Base-by-base conservation (phyloP, 2,797 vertebrate genomes). In the Aulostomus chinensis region DNA sequence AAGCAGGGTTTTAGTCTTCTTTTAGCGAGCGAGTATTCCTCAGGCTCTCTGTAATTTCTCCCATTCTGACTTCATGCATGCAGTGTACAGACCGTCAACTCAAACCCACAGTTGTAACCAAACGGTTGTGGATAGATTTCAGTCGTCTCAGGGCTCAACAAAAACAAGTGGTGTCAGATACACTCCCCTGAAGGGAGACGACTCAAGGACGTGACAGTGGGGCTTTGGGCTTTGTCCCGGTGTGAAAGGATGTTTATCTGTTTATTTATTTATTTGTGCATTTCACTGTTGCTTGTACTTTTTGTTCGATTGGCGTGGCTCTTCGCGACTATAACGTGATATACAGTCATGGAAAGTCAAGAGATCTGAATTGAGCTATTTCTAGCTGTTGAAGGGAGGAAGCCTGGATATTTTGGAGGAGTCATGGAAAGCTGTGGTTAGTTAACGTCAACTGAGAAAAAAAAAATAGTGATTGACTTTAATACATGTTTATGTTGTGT, bases 61-160 rank as follows among this genome's bases (percentile, higher is more conserved):
- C 9, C 24, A 7, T 25, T 25, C 9, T 25, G 24, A 9, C 9
- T 25, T 33, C 65, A 46, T 25, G 58, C 54, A 53, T 39, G 46
- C 31, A 11, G 39, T 76, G 67, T 81, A 83, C 74, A 40, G 22
- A 83, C 61, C 55, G 43, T 63, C 58, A 81, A 49, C 69, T 72
- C 35, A 48, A 69, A 53, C 62, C 61, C 58, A 29, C 54, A 46
- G 52, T n/a, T n/a, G n/a, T n/a, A n/a, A n/a, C n/a, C n/a, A 50
- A 36, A 46, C 21, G 41, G 35, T 34, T 38, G 55, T 67, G 69
- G 65, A 70, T 74, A n/a, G 51, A 62, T 85, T 80, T 76, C 69
- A 71, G 11, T 35, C 20, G 5, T 57, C 46, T 41, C 48, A 50
- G 29, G 48, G 13, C 21, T 25, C 24, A 61, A 68, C 53, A 63